Conservation (phyloP, 2,888 invertebrate genomes). For the Serripes groenlandicus region DNA sequence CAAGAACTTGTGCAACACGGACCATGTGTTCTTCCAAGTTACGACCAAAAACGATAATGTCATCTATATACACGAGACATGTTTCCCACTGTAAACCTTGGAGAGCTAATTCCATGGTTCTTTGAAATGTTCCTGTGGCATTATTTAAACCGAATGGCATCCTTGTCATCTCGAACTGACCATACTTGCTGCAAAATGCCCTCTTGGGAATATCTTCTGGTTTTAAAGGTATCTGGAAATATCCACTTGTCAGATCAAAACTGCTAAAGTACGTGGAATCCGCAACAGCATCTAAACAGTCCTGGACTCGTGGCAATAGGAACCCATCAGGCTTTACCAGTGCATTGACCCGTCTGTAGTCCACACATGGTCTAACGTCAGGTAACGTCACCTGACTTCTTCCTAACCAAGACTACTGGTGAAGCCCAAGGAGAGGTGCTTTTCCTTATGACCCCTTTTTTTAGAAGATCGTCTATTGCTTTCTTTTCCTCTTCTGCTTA, state of each 20-base stretch:
- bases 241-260: neutral
- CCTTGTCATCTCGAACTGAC: no score
- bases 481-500: no score
- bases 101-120: neutral
- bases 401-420: no score
- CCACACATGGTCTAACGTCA: constrained; percentile 26
- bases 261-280: neutral
- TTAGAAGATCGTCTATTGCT: no score
- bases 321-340: constrained; percentile 17
- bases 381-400: no score
- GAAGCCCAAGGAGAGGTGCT: no score
- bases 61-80: neutral
- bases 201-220: no score
- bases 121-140: neutral
- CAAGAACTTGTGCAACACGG: neutral
- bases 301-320: neutral
- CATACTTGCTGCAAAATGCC: no score
- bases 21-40: no score
- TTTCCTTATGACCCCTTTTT: no score
- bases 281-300: neutral
- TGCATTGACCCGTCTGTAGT: constrained; percentile 30
- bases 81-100: constrained; percentile 3
- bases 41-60: neutral
- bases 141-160: no score
- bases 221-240: neutral